A percentile compares a stretch with the other conserved stretches of the same genome.
Conservation (phyloP, 2,888 invertebrate species). For the Chrysomela aeneicollis region DNA sequence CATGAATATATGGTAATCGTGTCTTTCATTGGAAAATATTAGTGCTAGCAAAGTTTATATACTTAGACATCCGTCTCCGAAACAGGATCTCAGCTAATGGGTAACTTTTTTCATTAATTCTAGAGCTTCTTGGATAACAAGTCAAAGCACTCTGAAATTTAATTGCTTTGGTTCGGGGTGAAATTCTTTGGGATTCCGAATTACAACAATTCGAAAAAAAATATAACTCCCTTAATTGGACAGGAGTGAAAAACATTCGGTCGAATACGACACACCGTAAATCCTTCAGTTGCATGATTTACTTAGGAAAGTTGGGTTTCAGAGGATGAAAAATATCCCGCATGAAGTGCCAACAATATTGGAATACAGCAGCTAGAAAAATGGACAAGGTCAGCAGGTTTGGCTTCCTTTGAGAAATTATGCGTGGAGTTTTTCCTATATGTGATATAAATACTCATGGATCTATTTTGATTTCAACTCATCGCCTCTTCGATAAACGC, state of each 20-base stretch:
- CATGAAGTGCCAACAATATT: slow-evolving; percentile 28
- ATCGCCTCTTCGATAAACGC: too few species aligned
- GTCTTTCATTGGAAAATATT: not conserved
- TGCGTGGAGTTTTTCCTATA: too few species aligned
- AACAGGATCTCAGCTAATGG: not conserved
- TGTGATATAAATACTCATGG: too few species aligned
- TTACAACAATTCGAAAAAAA: not conserved
- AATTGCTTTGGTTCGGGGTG: slow-evolving; percentile 5
- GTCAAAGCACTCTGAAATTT: not conserved
- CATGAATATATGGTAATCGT: too few species aligned
- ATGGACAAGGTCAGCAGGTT: not conserved
- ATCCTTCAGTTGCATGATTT: slow-evolving; percentile 33
- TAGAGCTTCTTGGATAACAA: slow-evolving; percentile 2
- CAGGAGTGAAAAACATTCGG: slow-evolving; percentile 13
- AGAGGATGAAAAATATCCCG: slow-evolving; percentile 10
- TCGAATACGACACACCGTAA: slow-evolving; percentile 24
- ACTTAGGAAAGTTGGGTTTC: too few species aligned
- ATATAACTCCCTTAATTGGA: slow-evolving; percentile 28
- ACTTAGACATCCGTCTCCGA: not conserved
- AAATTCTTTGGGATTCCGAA: not conserved
- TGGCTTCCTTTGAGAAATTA: not conserved
- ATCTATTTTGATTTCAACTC: too few species aligned
- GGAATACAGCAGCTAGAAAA: slow-evolving; percentile 16
- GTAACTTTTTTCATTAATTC: slow-evolving; percentile 14
- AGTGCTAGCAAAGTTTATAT: too few species aligned